Conservation (phyloP, 2,113 vertebrate species). For the Cynoglossus semilaevis region DNA sequence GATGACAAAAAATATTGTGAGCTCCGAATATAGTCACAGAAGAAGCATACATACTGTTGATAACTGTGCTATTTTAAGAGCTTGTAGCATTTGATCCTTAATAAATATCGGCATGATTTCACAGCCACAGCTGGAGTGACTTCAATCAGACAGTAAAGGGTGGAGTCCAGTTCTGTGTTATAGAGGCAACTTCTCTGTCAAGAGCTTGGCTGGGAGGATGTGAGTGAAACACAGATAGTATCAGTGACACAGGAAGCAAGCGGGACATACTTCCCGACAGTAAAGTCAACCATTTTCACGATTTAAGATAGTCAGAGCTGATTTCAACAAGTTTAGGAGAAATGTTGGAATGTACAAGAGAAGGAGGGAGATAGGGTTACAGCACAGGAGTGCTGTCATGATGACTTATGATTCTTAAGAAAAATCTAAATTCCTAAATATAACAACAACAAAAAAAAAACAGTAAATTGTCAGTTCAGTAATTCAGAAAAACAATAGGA, state of each 20-base stretch:
- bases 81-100: slow-evolving; percentile 48
- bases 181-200: slow-evolving; percentile 49
- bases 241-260: slow-evolving; percentile 54
- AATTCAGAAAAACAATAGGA: too few species aligned
- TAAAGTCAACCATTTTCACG: slow-evolving; percentile 29
- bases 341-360: slow-evolving; percentile 8
- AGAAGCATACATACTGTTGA: slow-evolving; percentile 10
- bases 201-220: slow-evolving; percentile 30
- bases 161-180: slow-evolving; percentile 31
- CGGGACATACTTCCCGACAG: slow-evolving; percentile 67
- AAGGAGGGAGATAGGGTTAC: slow-evolving; percentile 9
- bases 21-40: neutral
- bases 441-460: too few species aligned
- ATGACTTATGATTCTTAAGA: slow-evolving; percentile 1
- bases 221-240: slow-evolving; percentile 56
- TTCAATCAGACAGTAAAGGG: slow-evolving; percentile 40
- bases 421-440: too few species aligned
- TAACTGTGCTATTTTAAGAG: slow-evolving; percentile 48
- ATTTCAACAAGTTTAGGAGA: slow-evolving; percentile 7
- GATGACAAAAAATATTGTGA: too few species aligned
- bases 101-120: slow-evolving; percentile 47
- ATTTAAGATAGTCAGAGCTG: slow-evolving; percentile 30
- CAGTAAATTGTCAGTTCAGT: too few species aligned
- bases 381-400: slow-evolving; percentile 20
- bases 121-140: slow-evolving; percentile 50